phyloP scores from a whole-genome alignment of 1,140 invertebrate genomes.

The Maconellicoccus hirsutus region DNA sequence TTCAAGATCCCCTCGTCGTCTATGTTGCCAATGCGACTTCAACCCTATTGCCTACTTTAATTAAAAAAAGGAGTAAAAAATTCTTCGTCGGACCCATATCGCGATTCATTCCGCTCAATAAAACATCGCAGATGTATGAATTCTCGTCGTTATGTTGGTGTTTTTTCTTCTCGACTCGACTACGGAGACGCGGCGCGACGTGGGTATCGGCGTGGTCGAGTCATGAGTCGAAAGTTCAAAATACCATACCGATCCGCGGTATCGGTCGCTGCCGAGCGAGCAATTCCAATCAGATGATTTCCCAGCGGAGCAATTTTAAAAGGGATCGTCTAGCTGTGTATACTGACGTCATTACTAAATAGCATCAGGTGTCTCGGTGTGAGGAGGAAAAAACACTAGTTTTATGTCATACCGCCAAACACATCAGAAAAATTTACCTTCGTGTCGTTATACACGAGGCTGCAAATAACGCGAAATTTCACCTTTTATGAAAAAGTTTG shows the following conservation, averaged over 20 bases:
- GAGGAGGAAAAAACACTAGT: background rate
- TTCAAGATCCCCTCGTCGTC: too few species aligned
- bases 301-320: background rate
- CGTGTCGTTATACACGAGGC: too few species aligned
- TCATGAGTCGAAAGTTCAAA: background rate
- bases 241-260: background rate
- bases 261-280: background rate
- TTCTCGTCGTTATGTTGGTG: background rate
- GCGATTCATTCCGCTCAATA: background rate
- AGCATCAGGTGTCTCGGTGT: background rate
- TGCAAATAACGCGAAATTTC: too few species aligned
- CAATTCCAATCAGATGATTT: slow-evolving; percentile 2
- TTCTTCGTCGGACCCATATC: background rate
- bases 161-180: too few species aligned
- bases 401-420: too few species aligned
- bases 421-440: too few species aligned
- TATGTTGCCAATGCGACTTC: too few species aligned
- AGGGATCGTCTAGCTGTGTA: background rate
- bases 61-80: slow-evolving; percentile 3
- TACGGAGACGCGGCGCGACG: too few species aligned
- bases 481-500: too few species aligned
- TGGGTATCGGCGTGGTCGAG: background rate
- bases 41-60: background rate
- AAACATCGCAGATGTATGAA: background rate
- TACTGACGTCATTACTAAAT: slow-evolving; percentile 2